phyloP scores from a whole-genome alignment of 2,797 vertebrate genomes.

The Philypnodon macrostomus region DNA sequence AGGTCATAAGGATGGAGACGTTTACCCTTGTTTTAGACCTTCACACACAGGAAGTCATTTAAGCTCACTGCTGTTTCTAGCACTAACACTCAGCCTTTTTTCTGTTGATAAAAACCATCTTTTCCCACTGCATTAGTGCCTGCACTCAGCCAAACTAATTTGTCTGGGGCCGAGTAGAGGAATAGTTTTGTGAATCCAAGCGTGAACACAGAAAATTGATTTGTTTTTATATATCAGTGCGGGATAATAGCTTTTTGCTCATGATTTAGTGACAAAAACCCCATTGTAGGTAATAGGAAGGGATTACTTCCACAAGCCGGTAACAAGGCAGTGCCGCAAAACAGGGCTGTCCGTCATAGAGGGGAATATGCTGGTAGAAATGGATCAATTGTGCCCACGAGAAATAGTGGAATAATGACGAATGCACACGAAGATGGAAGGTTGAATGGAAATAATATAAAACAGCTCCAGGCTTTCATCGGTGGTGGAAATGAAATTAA shows the following conservation, averaged over 20 bases:
- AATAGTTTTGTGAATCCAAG: conserved; percentile 63
- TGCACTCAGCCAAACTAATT: conserved; percentile 43
- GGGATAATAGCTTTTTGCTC: conserved; percentile 47
- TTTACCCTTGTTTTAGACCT: too few species aligned
- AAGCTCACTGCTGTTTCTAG: too few species aligned
- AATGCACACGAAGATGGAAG: conserved; percentile 30
- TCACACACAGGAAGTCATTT: too few species aligned
- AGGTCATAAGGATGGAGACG: too few species aligned
- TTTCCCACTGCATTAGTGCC: conserved; percentile 32
- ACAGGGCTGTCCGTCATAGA: conserved; percentile 54
- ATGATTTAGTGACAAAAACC: conserved; percentile 50
- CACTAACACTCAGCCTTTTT: too few species aligned
- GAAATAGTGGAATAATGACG: conserved; percentile 29
- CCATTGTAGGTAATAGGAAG: conserved; percentile 27
- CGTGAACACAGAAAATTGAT: conserved; percentile 64
- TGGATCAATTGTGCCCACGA: conserved; percentile 59
- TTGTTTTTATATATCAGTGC: conserved; percentile 67
- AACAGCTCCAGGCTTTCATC: too few species aligned
- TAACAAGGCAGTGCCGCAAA: conserved; percentile 52
- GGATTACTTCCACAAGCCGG: conserved; percentile 49
- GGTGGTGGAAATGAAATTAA: too few species aligned
- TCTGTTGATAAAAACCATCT: conserved; percentile 40
- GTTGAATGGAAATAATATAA: too few species aligned
- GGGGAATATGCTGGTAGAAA: conserved; percentile 48
- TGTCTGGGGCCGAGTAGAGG: too few species aligned